These are phyloP conservation scores for Chymomyza caudatula DNA, from an alignment of 2,888 invertebrate species.

Conservation along the genomic window DNA sequence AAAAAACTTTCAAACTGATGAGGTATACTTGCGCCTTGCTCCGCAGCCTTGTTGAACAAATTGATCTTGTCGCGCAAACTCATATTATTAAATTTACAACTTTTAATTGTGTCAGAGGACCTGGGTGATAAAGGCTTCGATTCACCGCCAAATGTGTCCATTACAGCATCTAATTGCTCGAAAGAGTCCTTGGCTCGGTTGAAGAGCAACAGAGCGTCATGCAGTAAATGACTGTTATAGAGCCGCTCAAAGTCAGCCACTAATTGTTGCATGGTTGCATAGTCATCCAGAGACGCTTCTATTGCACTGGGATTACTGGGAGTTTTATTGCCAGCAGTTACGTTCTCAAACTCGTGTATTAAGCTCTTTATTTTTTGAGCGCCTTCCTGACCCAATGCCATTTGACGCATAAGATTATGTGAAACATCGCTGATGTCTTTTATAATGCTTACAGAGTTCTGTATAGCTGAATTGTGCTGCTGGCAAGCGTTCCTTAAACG, in stretches of 20 bases:
- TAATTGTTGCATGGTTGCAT: slow-evolving; percentile 32
- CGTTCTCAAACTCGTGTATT: slow-evolving; percentile 60
- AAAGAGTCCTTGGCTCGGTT: slow-evolving; percentile 61
- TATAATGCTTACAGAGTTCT: slow-evolving; percentile 54
- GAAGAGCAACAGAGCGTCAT: slow-evolving; percentile 54
- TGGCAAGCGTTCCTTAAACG: slow-evolving; percentile 49
- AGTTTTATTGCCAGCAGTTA: neutral
- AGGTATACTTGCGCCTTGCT: slow-evolving; percentile 23
- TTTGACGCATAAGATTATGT: slow-evolving; percentile 1
- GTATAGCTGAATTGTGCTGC: slow-evolving; percentile 53
- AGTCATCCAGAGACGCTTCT: neutral
- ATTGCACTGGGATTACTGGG: neutral
- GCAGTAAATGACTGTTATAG: slow-evolving; percentile 54
- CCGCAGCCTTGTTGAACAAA: slow-evolving; percentile 49
- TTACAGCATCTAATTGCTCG: slow-evolving; percentile 43
- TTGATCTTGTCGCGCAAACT: slow-evolving; percentile 55
- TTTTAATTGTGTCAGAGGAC: neutral
- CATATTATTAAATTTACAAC: slow-evolving; percentile 11
- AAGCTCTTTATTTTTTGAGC: slow-evolving; percentile 54
- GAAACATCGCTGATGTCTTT: slow-evolving; percentile 63
- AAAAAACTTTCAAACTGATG: slow-evolving; percentile 56
- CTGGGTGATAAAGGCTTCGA: neutral
- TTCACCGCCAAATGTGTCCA: slow-evolving; percentile 18
- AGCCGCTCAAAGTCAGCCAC: slow-evolving; percentile 56
- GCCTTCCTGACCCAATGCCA: slow-evolving; percentile 13